A percentile compares a stretch with the other conserved stretches of the same genome.
These are phyloP conservation scores for Drosophila nr. medialis DNA, from an alignment of 2,888 invertebrate genomes.

Conservation along the genomic window DNA sequence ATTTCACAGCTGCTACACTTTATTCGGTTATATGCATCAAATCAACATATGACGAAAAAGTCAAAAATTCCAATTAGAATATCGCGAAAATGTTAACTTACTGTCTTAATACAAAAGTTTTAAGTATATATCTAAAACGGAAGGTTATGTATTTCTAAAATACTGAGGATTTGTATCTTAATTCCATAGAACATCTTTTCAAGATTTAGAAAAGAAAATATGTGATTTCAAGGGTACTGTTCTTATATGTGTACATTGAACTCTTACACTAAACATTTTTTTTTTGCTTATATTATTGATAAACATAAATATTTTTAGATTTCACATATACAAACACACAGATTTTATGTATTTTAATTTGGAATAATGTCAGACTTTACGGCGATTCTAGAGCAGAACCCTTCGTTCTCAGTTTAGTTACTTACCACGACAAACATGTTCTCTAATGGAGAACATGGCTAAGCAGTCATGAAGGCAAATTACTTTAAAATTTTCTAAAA, in stretches of 20 bases:
- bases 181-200: neutral
- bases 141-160: neutral
- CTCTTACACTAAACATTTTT: neutral
- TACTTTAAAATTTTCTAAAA: neutral
- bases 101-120: neutral
- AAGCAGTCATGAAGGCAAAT: neutral
- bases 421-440: neutral
- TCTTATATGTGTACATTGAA: neutral
- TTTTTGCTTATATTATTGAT: neutral
- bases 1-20: slow-evolving; percentile 49
- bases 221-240: neutral
- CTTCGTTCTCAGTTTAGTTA: neutral
- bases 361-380: neutral
- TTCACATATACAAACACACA: neutral
- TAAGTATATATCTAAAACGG: neutral
- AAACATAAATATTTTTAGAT: neutral
- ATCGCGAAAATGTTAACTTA: neutral
- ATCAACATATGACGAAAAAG: slow-evolving; percentile 9
- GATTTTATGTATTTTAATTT: neutral
- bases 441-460: neutral
- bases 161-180: neutral
- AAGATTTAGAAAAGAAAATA: neutral
- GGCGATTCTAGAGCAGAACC: neutral
- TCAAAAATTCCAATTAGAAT: neutral
- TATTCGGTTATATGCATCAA: neutral